phyloP scores from a whole-genome alignment of 2,888 invertebrate genomes.

The Piscicola geometra region DNA sequence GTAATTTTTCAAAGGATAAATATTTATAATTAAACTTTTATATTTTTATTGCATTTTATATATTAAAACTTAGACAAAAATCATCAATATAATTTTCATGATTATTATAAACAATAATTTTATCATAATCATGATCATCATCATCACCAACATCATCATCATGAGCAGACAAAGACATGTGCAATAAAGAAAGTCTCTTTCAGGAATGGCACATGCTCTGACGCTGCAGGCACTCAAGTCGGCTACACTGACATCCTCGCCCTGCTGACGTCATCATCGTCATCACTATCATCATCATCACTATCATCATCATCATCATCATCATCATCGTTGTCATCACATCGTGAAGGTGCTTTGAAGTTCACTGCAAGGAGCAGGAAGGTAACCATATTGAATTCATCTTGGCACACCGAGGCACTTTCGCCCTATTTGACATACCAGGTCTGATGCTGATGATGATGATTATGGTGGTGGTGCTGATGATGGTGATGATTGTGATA shows the following conservation, averaged over 20 bases:
- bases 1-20: too few relatives aligned
- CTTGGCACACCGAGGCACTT: slow-evolving; percentile 48
- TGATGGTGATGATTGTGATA: too few relatives aligned
- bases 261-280: slow-evolving; percentile 16
- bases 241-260: slow-evolving; percentile 40
- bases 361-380: not conserved
- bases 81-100: too few relatives aligned
- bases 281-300: not conserved
- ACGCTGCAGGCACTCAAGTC: slow-evolving; percentile 52
- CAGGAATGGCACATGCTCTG: slow-evolving; percentile 55
- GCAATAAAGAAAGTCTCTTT: slow-evolving; percentile 52
- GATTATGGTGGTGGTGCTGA: too few relatives aligned
- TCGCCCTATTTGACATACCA: slow-evolving; percentile 53
- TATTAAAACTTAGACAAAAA: too few relatives aligned
- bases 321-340: slow-evolving; percentile 7
- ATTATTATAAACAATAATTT: too few relatives aligned
- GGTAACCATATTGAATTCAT: slow-evolving; percentile 45
- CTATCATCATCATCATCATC: slow-evolving; percentile 23
- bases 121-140: not conserved
- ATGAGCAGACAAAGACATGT: slow-evolving; percentile 43
- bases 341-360: not conserved
- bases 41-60: not conserved
- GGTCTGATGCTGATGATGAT: slow-evolving; percentile 47
- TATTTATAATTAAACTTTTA: too few relatives aligned
- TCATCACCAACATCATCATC: not conserved